phyloP scores from a whole-genome alignment of 2,888 invertebrate genomes.

The Arge pagana region DNA sequence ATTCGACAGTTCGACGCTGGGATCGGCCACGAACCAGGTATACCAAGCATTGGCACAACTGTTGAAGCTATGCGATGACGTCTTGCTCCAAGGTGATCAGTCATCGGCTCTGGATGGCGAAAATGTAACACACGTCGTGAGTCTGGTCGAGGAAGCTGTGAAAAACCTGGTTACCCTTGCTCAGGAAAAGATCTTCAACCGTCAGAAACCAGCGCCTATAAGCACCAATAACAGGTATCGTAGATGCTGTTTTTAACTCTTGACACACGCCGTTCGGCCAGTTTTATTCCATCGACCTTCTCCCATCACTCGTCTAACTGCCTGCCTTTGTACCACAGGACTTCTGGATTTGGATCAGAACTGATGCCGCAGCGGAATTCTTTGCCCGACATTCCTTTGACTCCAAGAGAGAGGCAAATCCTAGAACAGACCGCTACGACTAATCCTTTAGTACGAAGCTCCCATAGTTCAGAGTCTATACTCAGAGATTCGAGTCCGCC shows the following conservation, averaged over 20 bases:
- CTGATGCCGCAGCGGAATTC: slow-evolving; percentile 66
- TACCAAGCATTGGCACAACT: slow-evolving; percentile 85
- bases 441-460: slow-evolving; percentile 69
- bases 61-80: slow-evolving; percentile 88
- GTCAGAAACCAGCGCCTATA: slow-evolving; percentile 56
- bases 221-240: slow-evolving; percentile 50
- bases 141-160: slow-evolving; percentile 74
- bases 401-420: slow-evolving; percentile 75
- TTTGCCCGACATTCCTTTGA: slow-evolving; percentile 79
- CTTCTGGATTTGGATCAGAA: slow-evolving; percentile 54
- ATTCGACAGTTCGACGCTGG: slow-evolving; percentile 70
- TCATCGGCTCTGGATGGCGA: slow-evolving; percentile 67
- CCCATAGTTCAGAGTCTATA: slow-evolving; percentile 83
- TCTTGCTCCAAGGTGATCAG: slow-evolving; percentile 75
- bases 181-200: slow-evolving; percentile 78
- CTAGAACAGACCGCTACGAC: slow-evolving; percentile 65
- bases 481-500: slow-evolving; percentile 73
- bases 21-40: slow-evolving; percentile 83
- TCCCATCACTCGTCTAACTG: not conserved
- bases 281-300: not conserved
- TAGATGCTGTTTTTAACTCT: slow-evolving; percentile 2
- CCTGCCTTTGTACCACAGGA: slow-evolving; percentile 47
- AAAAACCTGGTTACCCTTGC: slow-evolving; percentile 79
- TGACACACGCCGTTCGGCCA: too few species aligned
- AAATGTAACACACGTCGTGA: slow-evolving; percentile 71